Base-by-base conservation (phyloP, 1,140 invertebrate genomes). In the Chymomyza costata region DNA sequence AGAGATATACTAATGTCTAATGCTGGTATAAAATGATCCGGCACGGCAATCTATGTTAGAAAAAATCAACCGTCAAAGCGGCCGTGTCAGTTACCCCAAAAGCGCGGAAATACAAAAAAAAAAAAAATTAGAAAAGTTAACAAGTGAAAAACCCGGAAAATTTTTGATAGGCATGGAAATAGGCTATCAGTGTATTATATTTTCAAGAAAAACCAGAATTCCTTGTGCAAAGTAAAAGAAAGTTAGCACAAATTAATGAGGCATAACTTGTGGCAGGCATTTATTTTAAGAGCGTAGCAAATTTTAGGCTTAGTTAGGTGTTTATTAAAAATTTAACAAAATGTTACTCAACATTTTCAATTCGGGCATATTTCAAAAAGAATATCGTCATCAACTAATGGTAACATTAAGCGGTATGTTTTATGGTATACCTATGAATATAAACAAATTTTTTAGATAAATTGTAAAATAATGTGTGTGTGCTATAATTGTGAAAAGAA, bases 391-490 rank as follows among this genome's bases (percentile, higher is more conserved):
- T 3, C 82, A 84, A 31, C 48, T 84, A 38, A 28, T 63, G 28
- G 71, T 68, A 1, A 63, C 82, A n/a, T 39, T 83, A 14, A 83
- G 82, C 52, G 82, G 82, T 84, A 81, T 37, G 66, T 48, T 32
- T 41, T 30, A n/a, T n/a, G n/a, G n/a, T n/a, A n/a, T n/a, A n/a
- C n/a, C n/a, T n/a, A n/a, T n/a, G n/a, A n/a, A n/a, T n/a, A n/a
- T n/a, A n/a, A n/a, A n/a, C n/a, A n/a, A n/a, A n/a, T n/a, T n/a
- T n/a, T n/a, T n/a, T n/a, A n/a, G n/a, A n/a, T n/a, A n/a, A n/a
- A n/a, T n/a, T n/a, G n/a, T n/a, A n/a, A n/a, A n/a, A n/a, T n/a
- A n/a, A n/a, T n/a, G n/a, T n/a, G n/a, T n/a, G n/a, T n/a, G n/a
- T n/a, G n/a, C n/a, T n/a, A n/a, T n/a, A n/a, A n/a, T n/a, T n/a